Conservation (phyloP, 2,888 invertebrate genomes). For the Cremastinae sp. region DNA sequence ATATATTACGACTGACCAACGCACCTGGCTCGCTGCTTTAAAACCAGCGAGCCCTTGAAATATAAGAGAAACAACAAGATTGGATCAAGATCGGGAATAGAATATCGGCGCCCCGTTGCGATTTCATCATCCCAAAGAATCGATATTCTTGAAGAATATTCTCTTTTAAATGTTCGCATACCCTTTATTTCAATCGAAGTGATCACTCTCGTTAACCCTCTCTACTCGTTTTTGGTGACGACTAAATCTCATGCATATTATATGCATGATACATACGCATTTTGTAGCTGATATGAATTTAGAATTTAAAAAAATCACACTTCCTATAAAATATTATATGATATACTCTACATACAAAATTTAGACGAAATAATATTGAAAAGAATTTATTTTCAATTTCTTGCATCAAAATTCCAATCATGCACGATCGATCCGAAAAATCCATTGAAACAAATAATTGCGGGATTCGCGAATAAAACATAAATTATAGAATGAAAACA, state of each 20-base stretch:
- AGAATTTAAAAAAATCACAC: no score
- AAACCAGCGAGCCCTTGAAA: constrained; percentile 1
- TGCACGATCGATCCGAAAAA: neutral
- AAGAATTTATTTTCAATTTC: neutral
- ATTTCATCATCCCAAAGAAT: constrained; percentile 45
- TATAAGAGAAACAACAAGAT: constrained; percentile 15
- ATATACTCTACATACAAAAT: no score
- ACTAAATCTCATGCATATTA: constrained; percentile 11
- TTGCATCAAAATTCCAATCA: no score
- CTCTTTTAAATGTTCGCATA: constrained; percentile 27
- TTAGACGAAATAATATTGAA: neutral
- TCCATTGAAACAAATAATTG: no score
- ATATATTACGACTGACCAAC: constrained; percentile 72
- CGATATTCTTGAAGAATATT: constrained; percentile 31
- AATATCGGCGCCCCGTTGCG: constrained; percentile 31
- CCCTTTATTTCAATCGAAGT: constrained; percentile 12
- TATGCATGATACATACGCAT: no score
- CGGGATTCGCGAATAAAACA: neutral
- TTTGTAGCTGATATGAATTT: no score
- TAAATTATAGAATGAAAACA: neutral
- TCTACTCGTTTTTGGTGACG: constrained; percentile 2
- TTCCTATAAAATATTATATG: no score
- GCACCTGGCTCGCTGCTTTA: constrained; percentile 69
- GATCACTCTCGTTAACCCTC: constrained; percentile 61
- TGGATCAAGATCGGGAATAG: constrained; percentile 13